phyloP scores from a whole-genome alignment of 64 coral and sea anemone genomes.

The Platygyra sinensis region DNA sequence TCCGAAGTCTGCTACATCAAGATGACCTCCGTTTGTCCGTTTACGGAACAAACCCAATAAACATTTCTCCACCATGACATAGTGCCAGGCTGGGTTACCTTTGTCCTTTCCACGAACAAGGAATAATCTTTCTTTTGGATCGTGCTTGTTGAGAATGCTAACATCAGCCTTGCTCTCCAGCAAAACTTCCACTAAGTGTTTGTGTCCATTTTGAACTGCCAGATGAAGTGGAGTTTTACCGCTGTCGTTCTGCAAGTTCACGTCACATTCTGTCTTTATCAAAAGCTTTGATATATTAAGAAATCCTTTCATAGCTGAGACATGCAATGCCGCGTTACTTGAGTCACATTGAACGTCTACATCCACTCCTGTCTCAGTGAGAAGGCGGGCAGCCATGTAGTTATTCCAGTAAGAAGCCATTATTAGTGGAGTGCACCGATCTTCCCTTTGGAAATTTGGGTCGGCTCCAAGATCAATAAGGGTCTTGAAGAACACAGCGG shows the following conservation, averaged over 20 bases:
- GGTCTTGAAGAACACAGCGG: not conserved
- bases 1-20: not conserved
- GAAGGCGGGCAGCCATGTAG: conserved; percentile 1
- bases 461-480: conserved; percentile 17
- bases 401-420: conserved; percentile 5
- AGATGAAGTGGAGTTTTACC: conserved; percentile 20
- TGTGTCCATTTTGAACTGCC: conserved; percentile 22
- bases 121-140: not conserved
- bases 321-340: not conserved
- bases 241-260: not conserved
- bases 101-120: conserved; percentile 8
- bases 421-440: not conserved
- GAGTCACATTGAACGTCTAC: not conserved
- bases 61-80: not conserved
- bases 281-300: not conserved
- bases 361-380: not conserved
- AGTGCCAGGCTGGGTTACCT: not conserved
- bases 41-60: conserved; percentile 2
- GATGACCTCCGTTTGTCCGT: not conserved
- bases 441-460: not conserved
- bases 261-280: not conserved
- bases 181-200: not conserved
- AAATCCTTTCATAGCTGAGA: not conserved
- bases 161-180: conserved; percentile 7
- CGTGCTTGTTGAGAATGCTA: not conserved